Base-by-base conservation (phyloP, 1,140 invertebrate genomes). In the Listronotus bonariensis region DNA sequence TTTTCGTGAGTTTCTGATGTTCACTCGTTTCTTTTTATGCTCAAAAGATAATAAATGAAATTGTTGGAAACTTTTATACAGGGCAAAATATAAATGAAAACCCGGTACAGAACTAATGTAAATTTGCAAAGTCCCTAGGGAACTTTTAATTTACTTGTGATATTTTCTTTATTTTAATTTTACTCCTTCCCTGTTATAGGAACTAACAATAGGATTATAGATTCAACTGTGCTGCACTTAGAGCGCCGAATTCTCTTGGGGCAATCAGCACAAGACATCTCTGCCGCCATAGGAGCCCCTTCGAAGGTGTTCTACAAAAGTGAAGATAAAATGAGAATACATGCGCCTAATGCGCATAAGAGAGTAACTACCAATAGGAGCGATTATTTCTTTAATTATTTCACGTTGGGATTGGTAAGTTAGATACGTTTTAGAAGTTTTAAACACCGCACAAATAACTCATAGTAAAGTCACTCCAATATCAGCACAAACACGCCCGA, bases 291-390 rank as follows among this genome's bases (percentile, higher is more conserved):
- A 60, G 91, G 91, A 12, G 85, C 87, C 14, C 84, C 84, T 6
- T 71, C 76, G 87, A 89, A 85, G 89, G 86, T 96, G 2, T 98
- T 96, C 80, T 97, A 92, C 80, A 98, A 98, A 82, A 90, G 92
- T 20, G 95, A 98, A 80, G 96, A 98, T 78, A 98, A 98, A 82
- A 98, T 98, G 95, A 91, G 94, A 80, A 98, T 98, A 73, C 96
- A 98, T 79, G 89, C 91, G 65, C 92, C 92, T 15, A 92, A 93
- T 74, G 89, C 92, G 12, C 89, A 93, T 77, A 88, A 90, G 64
- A 86, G 89, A 70, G 85, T 88, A 38, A 84, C 88, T 32, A 88
- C 88, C 61, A 88, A 86, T 54, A 88, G 89, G 54, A 89, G 88
- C 54, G 96, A 98, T 79, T 98, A 95, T 79, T 98, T 98, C 81